Conservation (phyloP, 2,888 invertebrate genomes). For the Spilosoma lubricipeda region DNA sequence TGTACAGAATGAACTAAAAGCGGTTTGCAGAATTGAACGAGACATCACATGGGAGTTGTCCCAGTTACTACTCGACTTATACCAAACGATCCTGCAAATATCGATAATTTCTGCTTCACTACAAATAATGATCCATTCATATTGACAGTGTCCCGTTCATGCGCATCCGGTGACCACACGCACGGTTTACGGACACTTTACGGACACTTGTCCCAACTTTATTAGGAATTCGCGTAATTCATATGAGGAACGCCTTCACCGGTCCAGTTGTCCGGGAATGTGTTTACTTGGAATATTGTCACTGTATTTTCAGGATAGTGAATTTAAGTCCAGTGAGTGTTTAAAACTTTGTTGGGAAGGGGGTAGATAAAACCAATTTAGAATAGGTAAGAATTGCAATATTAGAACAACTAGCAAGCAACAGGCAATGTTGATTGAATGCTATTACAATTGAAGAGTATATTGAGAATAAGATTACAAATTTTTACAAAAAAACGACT, state of each 20-base stretch:
- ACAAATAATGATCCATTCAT: conserved; percentile 60
- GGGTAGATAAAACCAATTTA: not conserved
- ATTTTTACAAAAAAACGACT: no score
- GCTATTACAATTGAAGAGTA: no score
- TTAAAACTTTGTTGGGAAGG: conserved; percentile 6
- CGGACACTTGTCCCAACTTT: conserved; percentile 67
- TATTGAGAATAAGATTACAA: no score
- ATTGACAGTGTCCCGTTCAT: conserved; percentile 52
- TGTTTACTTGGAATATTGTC: conserved; percentile 73
- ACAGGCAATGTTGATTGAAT: not conserved
- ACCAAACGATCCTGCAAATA: conserved; percentile 21
- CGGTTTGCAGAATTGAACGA: conserved; percentile 2
- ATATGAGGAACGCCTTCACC: conserved; percentile 60
- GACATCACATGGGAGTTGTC: conserved; percentile 12
- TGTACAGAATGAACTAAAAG: not conserved
- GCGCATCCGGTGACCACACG: conserved; percentile 78
- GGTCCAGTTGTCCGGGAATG: conserved; percentile 58
- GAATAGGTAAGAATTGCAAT: not conserved
- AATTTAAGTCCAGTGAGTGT: conserved; percentile 14
- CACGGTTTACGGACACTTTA: conserved; percentile 68
- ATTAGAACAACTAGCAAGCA: not conserved
- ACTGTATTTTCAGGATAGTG: conserved; percentile 46
- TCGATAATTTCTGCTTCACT: conserved; percentile 38
- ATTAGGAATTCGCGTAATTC: conserved; percentile 74
- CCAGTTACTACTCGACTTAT: conserved; percentile 11